A percentile compares a stretch with the other conserved stretches of the same genome.
phyloP scores from a whole-genome alignment of 2,113 vertebrate genomes.

The Lagenorhynchus albirostris region DNA sequence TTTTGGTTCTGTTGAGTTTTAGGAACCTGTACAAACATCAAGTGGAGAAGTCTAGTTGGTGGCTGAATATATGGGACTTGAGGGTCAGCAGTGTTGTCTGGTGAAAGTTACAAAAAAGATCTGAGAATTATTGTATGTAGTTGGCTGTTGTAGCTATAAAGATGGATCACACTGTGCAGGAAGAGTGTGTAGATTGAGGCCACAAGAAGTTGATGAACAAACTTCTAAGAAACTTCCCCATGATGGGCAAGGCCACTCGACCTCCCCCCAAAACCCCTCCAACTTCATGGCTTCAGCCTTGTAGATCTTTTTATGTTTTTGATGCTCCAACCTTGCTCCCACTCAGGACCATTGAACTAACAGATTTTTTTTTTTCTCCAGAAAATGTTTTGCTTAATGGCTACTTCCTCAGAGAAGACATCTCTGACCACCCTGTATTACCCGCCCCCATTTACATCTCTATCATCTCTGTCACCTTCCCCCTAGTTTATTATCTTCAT shows the following conservation, averaged over 20 bases:
- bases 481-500: neutral
- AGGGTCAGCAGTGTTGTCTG: neutral
- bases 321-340: neutral
- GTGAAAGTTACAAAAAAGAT: neutral
- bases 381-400: neutral
- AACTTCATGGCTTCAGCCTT: neutral
- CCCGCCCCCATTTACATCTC: neutral
- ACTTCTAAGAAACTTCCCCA: neutral
- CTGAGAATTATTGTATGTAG: neutral
- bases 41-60: neutral
- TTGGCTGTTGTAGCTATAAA: neutral
- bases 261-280: rapidly evolving
- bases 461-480: neutral
- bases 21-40: neutral
- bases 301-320: neutral
- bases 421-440: neutral
- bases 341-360: neutral
- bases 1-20: neutral
- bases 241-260: neutral
- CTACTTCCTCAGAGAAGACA: neutral
- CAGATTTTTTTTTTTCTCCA: neutral
- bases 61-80: neutral
- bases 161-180: neutral
- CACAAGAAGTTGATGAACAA: neutral
- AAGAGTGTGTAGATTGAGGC: neutral